Conservation (phyloP, 2,797 vertebrate species). For the Pyrocephalus nanus region DNA sequence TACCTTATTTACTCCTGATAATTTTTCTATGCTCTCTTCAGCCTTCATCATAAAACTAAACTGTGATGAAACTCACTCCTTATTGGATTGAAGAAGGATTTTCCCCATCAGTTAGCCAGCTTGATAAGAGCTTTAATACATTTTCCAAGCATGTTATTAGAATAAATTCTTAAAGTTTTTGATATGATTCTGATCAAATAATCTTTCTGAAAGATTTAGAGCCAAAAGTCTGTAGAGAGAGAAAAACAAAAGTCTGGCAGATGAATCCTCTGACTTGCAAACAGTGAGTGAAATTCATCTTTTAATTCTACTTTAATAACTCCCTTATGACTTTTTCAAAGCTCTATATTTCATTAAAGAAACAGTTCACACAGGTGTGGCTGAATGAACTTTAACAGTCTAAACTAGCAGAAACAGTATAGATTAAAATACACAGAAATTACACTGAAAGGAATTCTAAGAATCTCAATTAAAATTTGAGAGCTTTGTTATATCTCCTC, state of each 20-base stretch:
- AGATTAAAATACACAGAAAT: not conserved
- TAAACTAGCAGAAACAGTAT: not conserved
- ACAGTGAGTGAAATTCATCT: not conserved
- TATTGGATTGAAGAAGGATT: not conserved
- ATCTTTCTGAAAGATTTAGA: slow-evolving; percentile 35
- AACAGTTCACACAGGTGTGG: not conserved
- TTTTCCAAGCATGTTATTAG: not conserved
- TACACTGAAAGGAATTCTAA: not conserved
- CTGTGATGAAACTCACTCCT: not conserved
- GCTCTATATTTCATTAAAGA: not conserved
- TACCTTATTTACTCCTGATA: not conserved
- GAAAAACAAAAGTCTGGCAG: not conserved
- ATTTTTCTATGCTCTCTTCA: not conserved
- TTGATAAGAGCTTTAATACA: slow-evolving; percentile 13
- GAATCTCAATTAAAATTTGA: not conserved
- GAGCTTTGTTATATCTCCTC: not conserved
- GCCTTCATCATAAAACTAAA: not conserved
- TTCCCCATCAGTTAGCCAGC: slow-evolving; percentile 5
- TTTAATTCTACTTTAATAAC: slow-evolving; percentile 28
- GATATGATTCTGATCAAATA: slow-evolving; percentile 11
- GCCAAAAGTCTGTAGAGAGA: not conserved
- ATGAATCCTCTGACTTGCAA: slow-evolving; percentile 2
- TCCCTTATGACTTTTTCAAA: not conserved
- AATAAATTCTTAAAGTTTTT: slow-evolving; percentile 7
- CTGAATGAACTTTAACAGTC: not conserved